These are phyloP conservation scores for Gopherus evgoodei DNA, from an alignment of 2,113 vertebrate genomes.

Conservation along the genomic window DNA sequence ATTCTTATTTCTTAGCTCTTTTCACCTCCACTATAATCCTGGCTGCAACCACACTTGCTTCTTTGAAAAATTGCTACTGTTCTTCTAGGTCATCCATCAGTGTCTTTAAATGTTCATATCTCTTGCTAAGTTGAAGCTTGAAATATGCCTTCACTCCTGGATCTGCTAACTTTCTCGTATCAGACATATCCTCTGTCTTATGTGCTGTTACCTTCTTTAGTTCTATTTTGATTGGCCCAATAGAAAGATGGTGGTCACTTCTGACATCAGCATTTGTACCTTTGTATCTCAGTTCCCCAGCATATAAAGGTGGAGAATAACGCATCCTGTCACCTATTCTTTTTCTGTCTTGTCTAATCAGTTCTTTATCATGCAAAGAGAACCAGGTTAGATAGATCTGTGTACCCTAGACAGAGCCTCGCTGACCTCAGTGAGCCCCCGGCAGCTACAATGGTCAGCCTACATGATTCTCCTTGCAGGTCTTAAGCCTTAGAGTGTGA, in stretches of 20 bases:
- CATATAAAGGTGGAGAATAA: not conserved
- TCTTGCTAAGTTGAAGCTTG: not conserved
- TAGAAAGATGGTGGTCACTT: not conserved
- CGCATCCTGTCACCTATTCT: accelerated
- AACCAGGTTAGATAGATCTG: not conserved
- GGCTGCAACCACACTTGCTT: not conserved
- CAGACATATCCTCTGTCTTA: not conserved
- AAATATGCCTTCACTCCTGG: not conserved
- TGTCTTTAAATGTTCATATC: not conserved
- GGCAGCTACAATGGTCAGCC: not conserved
- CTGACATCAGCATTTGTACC: not conserved
- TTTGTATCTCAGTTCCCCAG: not conserved
- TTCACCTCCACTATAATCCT: not conserved
- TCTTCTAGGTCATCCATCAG: not conserved
- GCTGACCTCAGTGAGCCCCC: not conserved
- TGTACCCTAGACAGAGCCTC: not conserved
- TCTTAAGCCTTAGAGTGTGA: not conserved
- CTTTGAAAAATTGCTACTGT: not conserved
- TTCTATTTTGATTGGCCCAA: not conserved
- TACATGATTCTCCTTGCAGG: not conserved
- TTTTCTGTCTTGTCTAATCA: slow-evolving; percentile 15
- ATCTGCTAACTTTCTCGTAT: not conserved
- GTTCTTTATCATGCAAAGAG: not conserved
- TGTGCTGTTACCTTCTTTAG: not conserved
- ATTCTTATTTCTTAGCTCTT: not conserved